Evolutionary conservation across 2,888 invertebrate genomes (phyloP).

Genomic region (Scaptomyza polygonia): DNA sequence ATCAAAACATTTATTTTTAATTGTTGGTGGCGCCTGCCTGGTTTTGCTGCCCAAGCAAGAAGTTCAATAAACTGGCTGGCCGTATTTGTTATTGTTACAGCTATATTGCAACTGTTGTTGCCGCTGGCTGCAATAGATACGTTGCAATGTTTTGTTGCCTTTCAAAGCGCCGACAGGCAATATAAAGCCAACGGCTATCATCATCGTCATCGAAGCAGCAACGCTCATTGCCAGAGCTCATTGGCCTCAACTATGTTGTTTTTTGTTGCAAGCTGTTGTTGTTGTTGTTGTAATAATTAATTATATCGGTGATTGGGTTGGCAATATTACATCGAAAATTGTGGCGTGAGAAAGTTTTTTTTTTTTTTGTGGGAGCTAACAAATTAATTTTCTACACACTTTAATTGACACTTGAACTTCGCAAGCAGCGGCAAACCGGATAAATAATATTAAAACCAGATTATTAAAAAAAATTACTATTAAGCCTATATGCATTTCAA

Average conservation of each 20-base stretch:
- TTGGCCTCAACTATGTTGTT: slow-evolving; percentile 54
- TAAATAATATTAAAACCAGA: neutral
- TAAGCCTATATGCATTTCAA: neutral
- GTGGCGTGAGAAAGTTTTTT: slow-evolving; percentile 70
- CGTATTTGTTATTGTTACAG: slow-evolving; percentile 37
- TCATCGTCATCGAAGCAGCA: slow-evolving; percentile 45
- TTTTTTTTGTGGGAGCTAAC: neutral
- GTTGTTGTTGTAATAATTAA: slow-evolving; percentile 63
- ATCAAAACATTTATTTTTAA: slow-evolving; percentile 70
- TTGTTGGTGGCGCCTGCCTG: slow-evolving; percentile 67
- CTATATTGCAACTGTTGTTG: slow-evolving; percentile 47
- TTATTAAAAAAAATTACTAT: neutral
- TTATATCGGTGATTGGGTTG: slow-evolving; percentile 79
- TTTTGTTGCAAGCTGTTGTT: slow-evolving; percentile 14
- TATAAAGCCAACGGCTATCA: slow-evolving; percentile 42
- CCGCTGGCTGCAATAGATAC: slow-evolving; percentile 66
- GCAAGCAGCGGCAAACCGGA: neutral
- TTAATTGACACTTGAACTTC: slow-evolving; percentile 48
- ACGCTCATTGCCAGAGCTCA: slow-evolving; percentile 70
- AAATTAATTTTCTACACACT: slow-evolving; percentile 6
- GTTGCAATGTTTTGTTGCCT: slow-evolving; percentile 65
- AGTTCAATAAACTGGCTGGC: slow-evolving; percentile 66
- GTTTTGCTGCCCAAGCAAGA: slow-evolving; percentile 17
- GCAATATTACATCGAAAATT: slow-evolving; percentile 55
- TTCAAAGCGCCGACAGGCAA: slow-evolving; percentile 71